Conservation (phyloP, 1,140 invertebrate species). For the Matsumurasca onukii region DNA sequence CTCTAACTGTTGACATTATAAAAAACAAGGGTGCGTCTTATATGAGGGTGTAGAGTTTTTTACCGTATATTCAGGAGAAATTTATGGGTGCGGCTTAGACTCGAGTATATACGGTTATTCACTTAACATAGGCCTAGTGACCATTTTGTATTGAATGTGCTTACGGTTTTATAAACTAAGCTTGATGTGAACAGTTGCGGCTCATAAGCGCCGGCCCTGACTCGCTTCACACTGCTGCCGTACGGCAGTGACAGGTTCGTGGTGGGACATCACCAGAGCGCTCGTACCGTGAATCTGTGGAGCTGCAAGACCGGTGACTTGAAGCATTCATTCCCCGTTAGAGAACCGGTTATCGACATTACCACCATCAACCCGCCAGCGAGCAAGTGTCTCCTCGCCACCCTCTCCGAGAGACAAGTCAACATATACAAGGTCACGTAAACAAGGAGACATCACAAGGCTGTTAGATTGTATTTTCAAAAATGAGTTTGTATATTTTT, state of each 20-base stretch:
- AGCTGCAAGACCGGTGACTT: not conserved
- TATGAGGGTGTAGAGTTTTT: too few species aligned
- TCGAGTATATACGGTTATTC: too few species aligned
- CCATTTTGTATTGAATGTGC: not conserved
- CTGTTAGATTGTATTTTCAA: too few species aligned
- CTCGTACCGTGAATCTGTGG: not conserved
- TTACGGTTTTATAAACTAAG: not conserved
- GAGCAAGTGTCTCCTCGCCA: not conserved
- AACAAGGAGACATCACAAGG: too few species aligned
- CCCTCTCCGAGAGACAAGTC: slow-evolving; percentile 5
- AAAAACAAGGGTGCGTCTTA: too few species aligned
- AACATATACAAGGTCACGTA: slow-evolving; percentile 9
- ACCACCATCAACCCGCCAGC: not conserved
- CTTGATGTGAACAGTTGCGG: not conserved
- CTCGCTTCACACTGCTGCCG: not conserved
- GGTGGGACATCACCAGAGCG: slow-evolving; percentile 3
- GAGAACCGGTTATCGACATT: slow-evolving; percentile 12
- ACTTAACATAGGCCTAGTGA: not conserved
- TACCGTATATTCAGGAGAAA: too few species aligned
- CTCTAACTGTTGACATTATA: too few species aligned
- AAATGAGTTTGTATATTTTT: too few species aligned
- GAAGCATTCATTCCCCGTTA: not conserved
- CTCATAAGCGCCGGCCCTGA: not conserved
- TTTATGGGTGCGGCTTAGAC: too few species aligned
- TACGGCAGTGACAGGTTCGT: not conserved